phyloP scores from a whole-genome alignment of 2,888 invertebrate species.

The Cabera pusaria region DNA sequence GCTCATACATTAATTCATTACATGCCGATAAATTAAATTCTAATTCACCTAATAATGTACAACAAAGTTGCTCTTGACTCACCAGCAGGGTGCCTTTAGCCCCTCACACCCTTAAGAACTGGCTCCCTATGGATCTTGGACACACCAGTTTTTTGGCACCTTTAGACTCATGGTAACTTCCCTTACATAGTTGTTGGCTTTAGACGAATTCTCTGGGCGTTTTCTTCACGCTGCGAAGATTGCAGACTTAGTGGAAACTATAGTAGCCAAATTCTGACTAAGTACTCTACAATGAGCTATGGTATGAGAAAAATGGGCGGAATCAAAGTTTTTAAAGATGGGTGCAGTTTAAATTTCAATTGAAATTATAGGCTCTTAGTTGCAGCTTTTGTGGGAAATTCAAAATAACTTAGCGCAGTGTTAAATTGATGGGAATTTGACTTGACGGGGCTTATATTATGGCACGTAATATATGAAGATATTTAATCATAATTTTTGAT shows the following conservation, averaged over 20 bases:
- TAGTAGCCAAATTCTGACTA: conserved; percentile 29
- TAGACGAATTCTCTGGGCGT: conserved; percentile 37
- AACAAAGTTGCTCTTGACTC: conserved; percentile 52
- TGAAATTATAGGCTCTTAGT: conserved; percentile 27
- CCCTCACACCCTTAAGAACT: conserved; percentile 30
- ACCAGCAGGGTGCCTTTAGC: conserved; percentile 55
- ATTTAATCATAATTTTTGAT: too few relatives aligned
- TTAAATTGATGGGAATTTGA: too few relatives aligned
- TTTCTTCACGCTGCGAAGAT: conserved; percentile 63
- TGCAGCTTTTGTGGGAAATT: conserved; percentile 24
- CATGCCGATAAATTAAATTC: conserved; percentile 62
- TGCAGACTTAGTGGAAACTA: conserved; percentile 32
- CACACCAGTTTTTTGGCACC: too few relatives aligned
- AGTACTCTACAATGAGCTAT: conserved; percentile 38
- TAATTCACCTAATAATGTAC: conserved; percentile 56
- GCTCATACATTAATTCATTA: conserved; percentile 15
- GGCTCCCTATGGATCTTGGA: too few relatives aligned
- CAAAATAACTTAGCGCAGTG: conserved; percentile 13
- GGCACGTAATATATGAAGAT: too few relatives aligned
- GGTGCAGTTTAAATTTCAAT: conserved; percentile 23
- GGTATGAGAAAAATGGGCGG: conserved; percentile 50
- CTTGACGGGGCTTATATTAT: too few relatives aligned
- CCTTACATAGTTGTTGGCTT: too few relatives aligned
- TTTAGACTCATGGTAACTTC: too few relatives aligned
- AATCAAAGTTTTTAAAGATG: conserved; percentile 15